Conservation (phyloP, 2,888 invertebrate genomes). For the Macrophya annulata region DNA sequence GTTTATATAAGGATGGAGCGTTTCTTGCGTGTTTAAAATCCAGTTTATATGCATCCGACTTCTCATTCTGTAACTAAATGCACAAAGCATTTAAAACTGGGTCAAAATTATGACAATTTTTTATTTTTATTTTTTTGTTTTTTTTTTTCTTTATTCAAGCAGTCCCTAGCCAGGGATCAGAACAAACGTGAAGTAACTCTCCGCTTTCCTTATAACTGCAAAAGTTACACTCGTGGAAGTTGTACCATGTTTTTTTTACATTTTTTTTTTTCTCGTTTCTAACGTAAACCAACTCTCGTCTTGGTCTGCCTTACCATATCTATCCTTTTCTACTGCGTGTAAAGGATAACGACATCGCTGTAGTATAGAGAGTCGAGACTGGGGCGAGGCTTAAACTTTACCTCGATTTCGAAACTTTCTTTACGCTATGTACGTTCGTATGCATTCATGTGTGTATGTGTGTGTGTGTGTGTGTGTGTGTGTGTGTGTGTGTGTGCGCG, state of each 20-base stretch:
- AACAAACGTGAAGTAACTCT: constrained; percentile 25
- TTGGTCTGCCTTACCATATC: neutral
- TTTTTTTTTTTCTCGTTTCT: constrained; percentile 9
- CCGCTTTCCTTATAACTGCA: neutral
- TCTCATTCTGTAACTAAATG: neutral
- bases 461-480: neutral
- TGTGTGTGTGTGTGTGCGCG: neutral
- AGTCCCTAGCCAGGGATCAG: neutral
- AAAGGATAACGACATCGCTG: constrained; percentile 23
- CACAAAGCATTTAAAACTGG: constrained; percentile 28
- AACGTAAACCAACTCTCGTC: constrained; percentile 12
- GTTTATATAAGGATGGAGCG: constrained; percentile 15
- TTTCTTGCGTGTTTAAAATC: neutral
- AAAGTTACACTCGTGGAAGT: constrained; percentile 20
- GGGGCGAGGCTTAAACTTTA: constrained; percentile 22
- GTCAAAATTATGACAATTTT: constrained; percentile 13
- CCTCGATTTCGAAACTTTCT: constrained; percentile 5
- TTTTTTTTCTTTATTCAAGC: neutral
- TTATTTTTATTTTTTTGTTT: neutral
- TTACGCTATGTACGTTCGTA: neutral
- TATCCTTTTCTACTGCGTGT: constrained; percentile 8
- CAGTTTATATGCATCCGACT: constrained; percentile 12
- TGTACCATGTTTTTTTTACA: neutral
- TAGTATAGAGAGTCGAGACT: neutral
- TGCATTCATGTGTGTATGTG: neutral